Base-by-base conservation (phyloP, 2,113 vertebrate species). In the Cairina moschata region DNA sequence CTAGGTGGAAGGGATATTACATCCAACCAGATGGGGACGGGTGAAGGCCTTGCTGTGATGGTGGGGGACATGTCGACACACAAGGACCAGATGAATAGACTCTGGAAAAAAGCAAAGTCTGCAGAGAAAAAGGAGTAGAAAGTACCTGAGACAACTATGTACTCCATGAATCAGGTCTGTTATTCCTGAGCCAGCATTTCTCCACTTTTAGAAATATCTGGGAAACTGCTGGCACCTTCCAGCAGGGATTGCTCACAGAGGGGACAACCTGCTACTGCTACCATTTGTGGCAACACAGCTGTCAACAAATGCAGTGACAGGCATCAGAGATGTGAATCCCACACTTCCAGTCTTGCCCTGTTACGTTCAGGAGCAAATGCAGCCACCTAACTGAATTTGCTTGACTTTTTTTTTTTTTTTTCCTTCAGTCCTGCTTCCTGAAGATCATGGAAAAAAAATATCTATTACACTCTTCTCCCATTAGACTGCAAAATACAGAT, bases 11-110 rank as follows among this genome's bases (percentile, higher is more conserved):
- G 5, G 21, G 36, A 91, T 93, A 84, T 40, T 66, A 23, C 56
- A 58, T 50, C 11, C 77, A 42, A 82, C 23, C 40, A 59, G 63
- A 76, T 6, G 8, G 25, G 42, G 31, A 85, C 76, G 36, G 29
- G 22, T 60, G 23, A 54, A 60, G 38, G 21, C 55, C 2, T 58
- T 87, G 48, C n/a, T 62, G 36, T 23, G 62, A 17, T 79, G 0
- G 0, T 17, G 17, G 2, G 13, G 3, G 31, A 50, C 7, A 42
- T 29, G 26, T 5, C 28, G 29, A 68, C 20, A 34, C 23, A 15
- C 12, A 65, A 75, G 38, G 32, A 50, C 25, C 40, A 50, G 44
- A 62, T 36, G n/a, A 31, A 88, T 54, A 56, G 5, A 76, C 26
- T 7, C 25, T 31, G 23, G 20, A 10, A 54, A 44, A 90, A 82